phyloP scores from a whole-genome alignment of 2,113 vertebrate genomes.

The Gorsachius goisagi region DNA sequence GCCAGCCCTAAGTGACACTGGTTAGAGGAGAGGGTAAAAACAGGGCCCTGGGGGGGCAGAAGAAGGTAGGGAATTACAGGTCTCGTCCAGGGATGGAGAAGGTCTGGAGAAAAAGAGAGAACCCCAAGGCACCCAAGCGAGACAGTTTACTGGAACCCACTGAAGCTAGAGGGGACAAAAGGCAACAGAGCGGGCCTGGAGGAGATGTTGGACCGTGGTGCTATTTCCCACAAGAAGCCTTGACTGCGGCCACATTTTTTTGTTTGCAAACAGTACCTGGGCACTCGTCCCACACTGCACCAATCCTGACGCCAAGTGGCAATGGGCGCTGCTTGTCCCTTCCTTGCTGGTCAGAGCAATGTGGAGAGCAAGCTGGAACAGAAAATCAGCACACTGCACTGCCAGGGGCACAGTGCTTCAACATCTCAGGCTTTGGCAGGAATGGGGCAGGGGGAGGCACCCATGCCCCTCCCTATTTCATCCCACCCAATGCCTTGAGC shows the following conservation, averaged over 20 bases:
- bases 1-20: not conserved
- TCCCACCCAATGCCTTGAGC: not conserved
- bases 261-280: not conserved
- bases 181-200: not conserved
- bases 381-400: not conserved
- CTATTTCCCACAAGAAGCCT: not conserved
- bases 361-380: not conserved
- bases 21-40: not conserved
- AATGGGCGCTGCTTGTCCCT: not conserved
- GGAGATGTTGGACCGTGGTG: not conserved
- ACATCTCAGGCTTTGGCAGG: not conserved
- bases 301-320: not conserved
- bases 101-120: not conserved
- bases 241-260: not conserved
- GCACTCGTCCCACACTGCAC: not conserved
- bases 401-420: not conserved
- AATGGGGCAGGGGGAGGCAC: not conserved
- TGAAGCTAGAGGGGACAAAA: not conserved
- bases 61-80: not conserved
- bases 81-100: not conserved
- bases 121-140: accelerated
- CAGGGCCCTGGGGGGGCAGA: not conserved
- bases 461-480: not conserved
- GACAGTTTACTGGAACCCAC: accelerated
- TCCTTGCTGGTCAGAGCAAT: not conserved